These are phyloP conservation scores for Ctenopoma kingsleyae DNA, from an alignment of 2,797 vertebrate species.

Conservation along the genomic window DNA sequence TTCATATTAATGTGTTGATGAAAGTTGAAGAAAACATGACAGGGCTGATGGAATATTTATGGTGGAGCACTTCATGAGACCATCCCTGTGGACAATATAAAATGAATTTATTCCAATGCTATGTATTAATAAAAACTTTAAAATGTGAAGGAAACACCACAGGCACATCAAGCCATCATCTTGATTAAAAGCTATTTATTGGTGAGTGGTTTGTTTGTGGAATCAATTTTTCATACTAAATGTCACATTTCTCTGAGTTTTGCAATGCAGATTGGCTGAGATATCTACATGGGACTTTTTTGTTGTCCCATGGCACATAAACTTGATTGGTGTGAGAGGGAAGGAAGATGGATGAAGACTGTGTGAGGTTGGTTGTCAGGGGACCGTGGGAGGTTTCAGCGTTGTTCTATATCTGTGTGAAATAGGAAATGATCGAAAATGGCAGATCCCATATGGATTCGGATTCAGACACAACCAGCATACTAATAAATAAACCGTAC, in stretches of 20 bases:
- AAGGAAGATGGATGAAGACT: conserved; percentile 74
- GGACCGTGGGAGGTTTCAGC: conserved; percentile 60
- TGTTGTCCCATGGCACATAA: conserved; percentile 58
- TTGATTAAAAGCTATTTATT: conserved; percentile 71
- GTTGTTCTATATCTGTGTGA: conserved; percentile 65
- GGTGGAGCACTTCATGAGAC: conserved; percentile 21
- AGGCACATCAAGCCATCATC: conserved; percentile 46
- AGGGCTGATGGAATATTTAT: conserved; percentile 50
- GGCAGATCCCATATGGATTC: conserved; percentile 73
- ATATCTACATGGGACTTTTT: conserved; percentile 68
- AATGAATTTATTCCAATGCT: conserved; percentile 36
- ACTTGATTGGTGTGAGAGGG: conserved; percentile 66
- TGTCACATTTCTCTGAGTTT: conserved; percentile 66
- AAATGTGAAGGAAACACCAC: conserved; percentile 38
- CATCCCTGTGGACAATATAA: conserved; percentile 40
- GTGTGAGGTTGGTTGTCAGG: conserved; percentile 71
- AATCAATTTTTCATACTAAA: conserved; percentile 69
- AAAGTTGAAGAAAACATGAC: conserved; percentile 40
- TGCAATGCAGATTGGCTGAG: conserved; percentile 65
- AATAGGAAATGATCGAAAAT: conserved; percentile 69
- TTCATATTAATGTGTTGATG: conserved; percentile 42
- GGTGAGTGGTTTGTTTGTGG: conserved; percentile 60
- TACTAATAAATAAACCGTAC: conserved; percentile 57
- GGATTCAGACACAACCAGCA: conserved; percentile 55
- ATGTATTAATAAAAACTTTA: conserved; percentile 57